These are phyloP conservation scores for Rhinogobius similis DNA, from an alignment of 2,113 vertebrate genomes.

Conservation along the genomic window DNA sequence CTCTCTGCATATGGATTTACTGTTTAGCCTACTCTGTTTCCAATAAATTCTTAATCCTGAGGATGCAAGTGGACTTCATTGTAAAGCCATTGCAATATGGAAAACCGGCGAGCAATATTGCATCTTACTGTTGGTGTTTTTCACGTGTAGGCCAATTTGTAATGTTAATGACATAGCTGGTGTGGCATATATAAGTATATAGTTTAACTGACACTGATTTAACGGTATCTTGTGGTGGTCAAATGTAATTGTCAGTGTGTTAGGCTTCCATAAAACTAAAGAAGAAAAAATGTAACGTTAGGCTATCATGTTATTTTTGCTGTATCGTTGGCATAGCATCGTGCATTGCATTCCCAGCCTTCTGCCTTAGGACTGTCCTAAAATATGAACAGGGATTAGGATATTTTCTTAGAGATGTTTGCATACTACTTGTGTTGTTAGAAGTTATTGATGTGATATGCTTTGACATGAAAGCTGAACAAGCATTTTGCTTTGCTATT, in stretches of 20 bases:
- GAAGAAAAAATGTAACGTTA: too few relatives aligned
- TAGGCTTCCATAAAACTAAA: background rate
- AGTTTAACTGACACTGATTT: background rate
- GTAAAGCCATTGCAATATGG: background rate
- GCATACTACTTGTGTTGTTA: conserved; percentile 7
- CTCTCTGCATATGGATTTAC: background rate
- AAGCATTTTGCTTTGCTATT: conserved; percentile 29
- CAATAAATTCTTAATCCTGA: background rate
- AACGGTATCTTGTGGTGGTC: background rate
- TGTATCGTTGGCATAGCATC: background rate
- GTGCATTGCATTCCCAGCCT: background rate
- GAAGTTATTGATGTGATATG: conserved; percentile 23
- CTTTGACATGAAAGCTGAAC: conserved; percentile 42
- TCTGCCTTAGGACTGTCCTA: conserved; percentile 16
- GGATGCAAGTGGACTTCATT: background rate
- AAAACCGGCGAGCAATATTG: background rate
- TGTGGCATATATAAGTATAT: background rate
- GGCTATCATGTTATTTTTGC: background rate
- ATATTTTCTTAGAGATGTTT: conserved; percentile 3
- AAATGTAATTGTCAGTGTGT: conserved; percentile 9
- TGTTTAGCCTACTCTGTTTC: conserved; percentile 10
- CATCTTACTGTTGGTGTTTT: background rate
- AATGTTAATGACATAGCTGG: too few relatives aligned
- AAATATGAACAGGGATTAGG: conserved; percentile 1
- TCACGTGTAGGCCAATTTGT: background rate